phyloP scores from a whole-genome alignment of 2,797 vertebrate species.

The Sarcoramphus papa region DNA sequence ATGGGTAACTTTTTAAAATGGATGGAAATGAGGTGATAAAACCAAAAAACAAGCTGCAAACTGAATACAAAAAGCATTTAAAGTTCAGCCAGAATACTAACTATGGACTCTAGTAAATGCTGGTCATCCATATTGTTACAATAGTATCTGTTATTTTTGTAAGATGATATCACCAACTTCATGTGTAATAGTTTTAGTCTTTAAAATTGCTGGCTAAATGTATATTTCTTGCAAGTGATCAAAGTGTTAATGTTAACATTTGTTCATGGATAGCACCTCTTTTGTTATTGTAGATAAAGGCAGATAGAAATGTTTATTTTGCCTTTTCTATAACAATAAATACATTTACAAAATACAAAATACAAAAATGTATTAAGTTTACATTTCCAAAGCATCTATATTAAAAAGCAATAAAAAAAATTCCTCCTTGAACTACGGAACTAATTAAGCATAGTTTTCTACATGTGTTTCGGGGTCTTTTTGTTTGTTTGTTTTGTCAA shows the following conservation, averaged over 20 bases:
- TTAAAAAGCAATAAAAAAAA: neutral
- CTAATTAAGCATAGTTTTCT: neutral
- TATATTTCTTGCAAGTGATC: neutral
- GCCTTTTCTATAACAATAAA: neutral
- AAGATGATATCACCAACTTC: neutral
- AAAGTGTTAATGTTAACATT: constrained; percentile 9
- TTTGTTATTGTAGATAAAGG: neutral
- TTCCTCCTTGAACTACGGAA: neutral
- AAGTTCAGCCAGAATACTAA: neutral
- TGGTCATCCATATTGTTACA: neutral
- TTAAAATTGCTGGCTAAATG: neutral
- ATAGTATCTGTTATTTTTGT: neutral
- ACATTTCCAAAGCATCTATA: neutral
- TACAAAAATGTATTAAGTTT: neutral
- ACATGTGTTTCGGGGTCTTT: neutral
- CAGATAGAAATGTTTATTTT: constrained; percentile 16
- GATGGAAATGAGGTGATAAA: neutral
- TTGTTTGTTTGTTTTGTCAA: neutral
- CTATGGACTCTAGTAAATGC: neutral
- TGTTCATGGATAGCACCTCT: neutral
- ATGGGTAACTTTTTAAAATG: neutral
- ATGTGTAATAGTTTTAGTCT: neutral
- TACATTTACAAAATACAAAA: neutral
- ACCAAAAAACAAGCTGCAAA: neutral
- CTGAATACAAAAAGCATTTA: neutral